Evolutionary conservation across 2,113 vertebrate genomes (phyloP).

Genomic region (Cyanoderma ruficeps): DNA sequence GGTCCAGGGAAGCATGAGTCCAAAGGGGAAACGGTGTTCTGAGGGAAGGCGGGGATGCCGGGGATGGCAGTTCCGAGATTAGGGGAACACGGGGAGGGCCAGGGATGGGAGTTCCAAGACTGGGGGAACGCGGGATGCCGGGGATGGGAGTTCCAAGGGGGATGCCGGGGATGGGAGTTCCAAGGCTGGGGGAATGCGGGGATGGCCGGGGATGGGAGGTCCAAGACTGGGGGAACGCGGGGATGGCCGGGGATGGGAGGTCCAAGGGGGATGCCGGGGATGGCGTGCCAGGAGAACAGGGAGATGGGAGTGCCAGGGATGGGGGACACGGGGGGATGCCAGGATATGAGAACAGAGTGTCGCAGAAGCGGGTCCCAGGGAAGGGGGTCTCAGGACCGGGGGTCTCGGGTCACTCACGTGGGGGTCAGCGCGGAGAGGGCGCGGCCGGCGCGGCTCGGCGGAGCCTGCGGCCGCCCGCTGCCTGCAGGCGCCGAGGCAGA

Average conservation of each 20-base stretch:
- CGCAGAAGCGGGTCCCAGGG: rapidly evolving
- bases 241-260: no score
- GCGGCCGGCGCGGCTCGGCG: neutral
- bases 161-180: no score
- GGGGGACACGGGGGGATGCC: neutral
- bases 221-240: rapidly evolving
- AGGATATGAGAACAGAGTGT: rapidly evolving
- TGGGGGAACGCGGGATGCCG: rapidly evolving
- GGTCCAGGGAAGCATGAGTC: no score
- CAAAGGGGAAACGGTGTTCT: neutral
- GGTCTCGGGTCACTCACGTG: slow-evolving; percentile 22
- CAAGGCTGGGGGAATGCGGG: rapidly evolving
- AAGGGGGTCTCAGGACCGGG: rapidly evolving
- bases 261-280: no score
- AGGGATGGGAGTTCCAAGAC: no score
- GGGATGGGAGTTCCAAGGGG: no score
- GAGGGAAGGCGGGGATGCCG: rapidly evolving
- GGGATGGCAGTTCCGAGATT: no score
- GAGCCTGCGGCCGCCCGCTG: neutral
- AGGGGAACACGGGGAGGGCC: rapidly evolving
- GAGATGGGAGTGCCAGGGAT: no score
- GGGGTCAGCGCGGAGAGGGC: neutral
- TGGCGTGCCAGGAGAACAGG: no score
- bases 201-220: no score
- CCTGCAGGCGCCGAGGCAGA: neutral